Base-by-base conservation (phyloP, 1,140 invertebrate genomes). In the Euura lappo region DNA sequence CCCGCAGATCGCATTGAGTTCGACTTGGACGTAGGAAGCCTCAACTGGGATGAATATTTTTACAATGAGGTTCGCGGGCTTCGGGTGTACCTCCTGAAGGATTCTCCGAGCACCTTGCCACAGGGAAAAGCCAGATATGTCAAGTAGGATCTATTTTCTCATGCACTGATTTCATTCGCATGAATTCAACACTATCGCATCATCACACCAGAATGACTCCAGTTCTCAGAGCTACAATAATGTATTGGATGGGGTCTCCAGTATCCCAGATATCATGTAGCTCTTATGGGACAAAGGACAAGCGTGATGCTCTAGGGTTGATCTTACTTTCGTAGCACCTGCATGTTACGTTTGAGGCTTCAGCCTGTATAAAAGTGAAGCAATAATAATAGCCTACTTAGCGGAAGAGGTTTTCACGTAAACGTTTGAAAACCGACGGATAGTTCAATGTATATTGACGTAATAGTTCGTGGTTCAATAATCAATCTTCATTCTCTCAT, bases 21-120 rank as follows among this genome's bases (percentile, higher is more conserved):
- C 72, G 51, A 86, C 43, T 90, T 91, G 65, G 81, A 89, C 46
- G 64, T 90, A 0, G 43, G 71, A 4, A 75, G 77, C 28, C 67
- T 91, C 0, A 75, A 87, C 47, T 91, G 90, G 90, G 64, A 78
- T 0, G 70, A 79, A 3, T 91, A 88, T 74, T 82, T 88, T 4
- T 78, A 82, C 44, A 51, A 78, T 42, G 84, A 89, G 71, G 77
- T 89, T 4, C 78, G 83, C 47, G 90, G 89, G 46, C 3, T 89
- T 8, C 81, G 89, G 11, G 8, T 82, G n/a, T 90, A 84, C 70
- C 6, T 91, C 3, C 3, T 89, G 0, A 88, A 90, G 43, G 91
- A 91, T 78, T 81, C 88, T 3, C n/a, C 85, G 3, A 74, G 78
- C 0, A 86, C 82, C 7, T 0, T 89, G 8, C 76, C 85, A 0